A percentile compares a stretch with the other conserved stretches of the same genome.
phyloP scores from a whole-genome alignment of 2,797 vertebrate genomes.

The Lycodopsis pacificus region DNA sequence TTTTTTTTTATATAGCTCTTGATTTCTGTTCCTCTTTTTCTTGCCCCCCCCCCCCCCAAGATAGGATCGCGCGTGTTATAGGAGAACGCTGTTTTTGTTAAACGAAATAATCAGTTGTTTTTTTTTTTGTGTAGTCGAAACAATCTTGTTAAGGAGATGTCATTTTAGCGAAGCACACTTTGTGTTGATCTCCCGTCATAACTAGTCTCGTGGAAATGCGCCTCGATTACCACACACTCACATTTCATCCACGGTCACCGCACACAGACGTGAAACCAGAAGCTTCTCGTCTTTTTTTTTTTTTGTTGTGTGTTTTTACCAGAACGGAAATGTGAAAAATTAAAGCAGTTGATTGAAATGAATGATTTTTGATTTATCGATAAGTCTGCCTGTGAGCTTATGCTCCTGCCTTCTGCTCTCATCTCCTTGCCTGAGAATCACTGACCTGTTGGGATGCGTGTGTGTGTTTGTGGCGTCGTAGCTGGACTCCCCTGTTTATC shows the following conservation, averaged over 20 bases:
- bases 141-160: slow-evolving; percentile 71
- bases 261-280: slow-evolving; percentile 53
- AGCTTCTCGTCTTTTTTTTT: slow-evolving; percentile 38
- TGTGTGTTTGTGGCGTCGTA: slow-evolving; percentile 49
- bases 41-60: slow-evolving; percentile 3
- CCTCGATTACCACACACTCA: slow-evolving; percentile 14
- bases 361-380: slow-evolving; percentile 66
- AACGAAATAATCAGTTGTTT: slow-evolving; percentile 73
- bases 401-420: slow-evolving; percentile 78
- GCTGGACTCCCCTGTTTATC: slow-evolving; percentile 69
- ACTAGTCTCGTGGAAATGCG: slow-evolving; percentile 56
- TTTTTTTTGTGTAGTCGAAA: slow-evolving; percentile 71
- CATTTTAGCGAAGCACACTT: slow-evolving; percentile 67
- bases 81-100: slow-evolving; percentile 80
- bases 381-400: slow-evolving; percentile 80
- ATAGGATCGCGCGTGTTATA: slow-evolving; percentile 83
- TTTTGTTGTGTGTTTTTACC: slow-evolving; percentile 57
- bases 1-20: slow-evolving; percentile 69
- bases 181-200: slow-evolving; percentile 52
- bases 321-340: slow-evolving; percentile 73
- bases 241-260: slow-evolving; percentile 54
- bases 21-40: slow-evolving; percentile 76
- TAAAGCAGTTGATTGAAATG: slow-evolving; percentile 74
- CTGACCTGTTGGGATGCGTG: slow-evolving; percentile 41
- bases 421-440: slow-evolving; percentile 72